Conservation (phyloP, 2,888 invertebrate genomes). For the Apodemia duryi region DNA sequence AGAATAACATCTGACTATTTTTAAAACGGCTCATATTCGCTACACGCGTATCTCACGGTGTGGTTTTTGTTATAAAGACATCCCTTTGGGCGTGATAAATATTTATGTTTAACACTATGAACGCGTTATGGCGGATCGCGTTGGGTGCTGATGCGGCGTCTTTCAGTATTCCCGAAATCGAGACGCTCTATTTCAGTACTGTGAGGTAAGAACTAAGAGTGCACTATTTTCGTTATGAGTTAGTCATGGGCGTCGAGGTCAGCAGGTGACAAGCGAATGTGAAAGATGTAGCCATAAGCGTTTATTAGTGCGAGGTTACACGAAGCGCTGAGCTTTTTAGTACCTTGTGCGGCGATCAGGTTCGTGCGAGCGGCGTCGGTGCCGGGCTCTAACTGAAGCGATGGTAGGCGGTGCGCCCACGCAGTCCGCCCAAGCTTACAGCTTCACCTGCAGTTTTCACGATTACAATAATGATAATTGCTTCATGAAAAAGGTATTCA, state of each 20-base stretch:
- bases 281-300: conserved; percentile 50
- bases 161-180: conserved; percentile 38
- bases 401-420: conserved; percentile 51
- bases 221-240: conserved; percentile 67
- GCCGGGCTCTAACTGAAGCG: conserved; percentile 71
- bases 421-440: conserved; percentile 42
- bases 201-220: conserved; percentile 58
- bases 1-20: conserved; percentile 48
- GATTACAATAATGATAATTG: conserved; percentile 30
- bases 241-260: conserved; percentile 64
- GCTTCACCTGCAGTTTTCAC: conserved; percentile 66
- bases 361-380: conserved; percentile 75
- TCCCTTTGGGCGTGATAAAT: conserved; percentile 21
- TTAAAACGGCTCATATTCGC: conserved; percentile 32
- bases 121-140: conserved; percentile 6
- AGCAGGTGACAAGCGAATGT: conserved; percentile 55
- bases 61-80: conserved; percentile 6
- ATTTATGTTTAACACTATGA: background rate
- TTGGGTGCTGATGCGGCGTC: conserved; percentile 32
- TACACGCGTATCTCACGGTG: conserved; percentile 14
- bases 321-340: conserved; percentile 51
- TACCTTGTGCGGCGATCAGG: conserved; percentile 75
- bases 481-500: conserved; percentile 3
- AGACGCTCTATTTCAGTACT: conserved; percentile 61
- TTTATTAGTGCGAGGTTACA: conserved; percentile 70